Evolutionary conservation across 2,888 invertebrate genomes (phyloP).

Genomic region (Plemyria rubiginata): DNA sequence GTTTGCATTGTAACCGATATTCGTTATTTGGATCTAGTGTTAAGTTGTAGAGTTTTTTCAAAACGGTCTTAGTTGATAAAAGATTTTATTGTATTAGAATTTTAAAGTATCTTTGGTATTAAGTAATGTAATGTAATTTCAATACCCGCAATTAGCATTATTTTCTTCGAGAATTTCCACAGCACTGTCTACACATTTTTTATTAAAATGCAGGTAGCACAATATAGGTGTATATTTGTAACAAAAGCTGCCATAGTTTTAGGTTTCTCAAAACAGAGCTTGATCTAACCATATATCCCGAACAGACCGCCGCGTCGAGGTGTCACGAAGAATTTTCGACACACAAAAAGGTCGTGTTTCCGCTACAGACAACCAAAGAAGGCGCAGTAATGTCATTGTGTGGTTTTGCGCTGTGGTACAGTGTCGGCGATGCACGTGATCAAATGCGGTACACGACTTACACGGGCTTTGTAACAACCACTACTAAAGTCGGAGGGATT

Average conservation of each 20-base stretch:
- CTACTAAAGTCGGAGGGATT: conserved; percentile 2
- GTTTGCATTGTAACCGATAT: not conserved
- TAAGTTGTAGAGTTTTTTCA: too few species aligned
- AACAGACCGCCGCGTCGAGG: conserved; percentile 49
- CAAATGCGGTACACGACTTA: conserved; percentile 52
- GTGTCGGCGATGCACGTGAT: conserved; percentile 62
- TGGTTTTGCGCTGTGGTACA: conserved; percentile 54
- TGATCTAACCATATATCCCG: not conserved
- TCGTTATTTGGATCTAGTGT: conserved; percentile 4
- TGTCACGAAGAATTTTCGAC: conserved; percentile 67
- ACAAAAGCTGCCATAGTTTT: too few species aligned
- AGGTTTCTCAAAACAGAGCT: not conserved
- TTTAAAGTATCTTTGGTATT: too few species aligned
- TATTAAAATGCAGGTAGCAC: too few species aligned
- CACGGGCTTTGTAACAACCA: conserved; percentile 32
- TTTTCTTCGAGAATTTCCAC: too few species aligned
- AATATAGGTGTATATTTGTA: too few species aligned
- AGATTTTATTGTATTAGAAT: too few species aligned
- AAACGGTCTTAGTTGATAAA: too few species aligned
- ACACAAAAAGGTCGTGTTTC: conserved; percentile 67
- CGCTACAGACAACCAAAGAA: conserved; percentile 66
- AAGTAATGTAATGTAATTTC: too few species aligned
- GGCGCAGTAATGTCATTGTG: conserved; percentile 66
- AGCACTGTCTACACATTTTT: too few species aligned
- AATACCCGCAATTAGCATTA: too few species aligned